Percentiles rank a stretch among this genome's conserved stretches.
Evolutionary conservation across 1,140 invertebrate species (phyloP).

Genomic region (Bombus confusus): DNA sequence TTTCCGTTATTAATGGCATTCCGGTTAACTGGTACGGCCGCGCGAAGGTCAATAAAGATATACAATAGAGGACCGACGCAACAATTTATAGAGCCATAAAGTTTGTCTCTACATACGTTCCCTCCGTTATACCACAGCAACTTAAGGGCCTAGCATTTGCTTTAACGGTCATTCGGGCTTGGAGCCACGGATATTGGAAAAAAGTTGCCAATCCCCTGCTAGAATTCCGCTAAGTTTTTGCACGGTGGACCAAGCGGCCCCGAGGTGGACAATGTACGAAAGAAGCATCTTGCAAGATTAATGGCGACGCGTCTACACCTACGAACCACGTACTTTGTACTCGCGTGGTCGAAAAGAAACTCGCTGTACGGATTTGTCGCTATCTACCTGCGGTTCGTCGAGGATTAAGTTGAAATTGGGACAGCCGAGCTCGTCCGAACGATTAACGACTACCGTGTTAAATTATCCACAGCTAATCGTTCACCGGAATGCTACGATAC

Average conservation of each 20-base stretch:
- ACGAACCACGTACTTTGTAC: constrained; percentile 54
- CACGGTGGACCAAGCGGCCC: constrained; percentile 34
- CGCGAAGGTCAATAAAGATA: constrained; percentile 36
- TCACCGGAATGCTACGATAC: neutral
- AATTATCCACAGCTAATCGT: neutral
- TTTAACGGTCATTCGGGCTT: constrained; percentile 64
- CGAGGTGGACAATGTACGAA: constrained; percentile 52
- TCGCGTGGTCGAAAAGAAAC: constrained; percentile 44
- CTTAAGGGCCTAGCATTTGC: constrained; percentile 61
- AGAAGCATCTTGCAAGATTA: constrained; percentile 55
- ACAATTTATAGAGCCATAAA: constrained; percentile 67
- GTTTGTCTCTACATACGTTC: constrained; percentile 64
- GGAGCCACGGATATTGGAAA: constrained; percentile 59
- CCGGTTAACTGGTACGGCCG: constrained; percentile 49
- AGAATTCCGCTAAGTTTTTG: constrained; percentile 68
- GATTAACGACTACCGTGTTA: neutral
- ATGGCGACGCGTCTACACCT: constrained; percentile 62
- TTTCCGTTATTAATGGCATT: constrained; percentile 64
- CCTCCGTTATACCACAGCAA: constrained; percentile 42
- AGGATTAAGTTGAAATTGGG: neutral
- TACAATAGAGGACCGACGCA: constrained; percentile 64
- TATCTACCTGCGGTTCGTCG: too few relatives aligned
- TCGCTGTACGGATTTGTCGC: constrained; percentile 27
- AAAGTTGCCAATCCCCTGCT: constrained; percentile 69
- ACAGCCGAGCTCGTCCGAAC: neutral